Conservation (phyloP, 2,888 invertebrate species). For the Conistra vaccinii region DNA sequence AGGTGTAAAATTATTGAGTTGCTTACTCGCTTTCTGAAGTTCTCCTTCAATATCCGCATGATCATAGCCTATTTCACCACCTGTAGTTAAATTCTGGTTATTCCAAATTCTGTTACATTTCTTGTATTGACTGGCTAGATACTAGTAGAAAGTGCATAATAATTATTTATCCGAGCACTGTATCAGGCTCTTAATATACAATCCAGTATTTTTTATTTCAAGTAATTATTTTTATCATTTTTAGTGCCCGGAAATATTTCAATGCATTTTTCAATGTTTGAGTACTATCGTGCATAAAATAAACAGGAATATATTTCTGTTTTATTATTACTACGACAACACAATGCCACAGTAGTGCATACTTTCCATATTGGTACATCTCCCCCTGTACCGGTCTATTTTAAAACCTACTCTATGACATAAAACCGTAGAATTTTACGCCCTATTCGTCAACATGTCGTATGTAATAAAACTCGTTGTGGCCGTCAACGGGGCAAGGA, state of each 20-base stretch:
- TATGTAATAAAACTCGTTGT: slow-evolving; percentile 85
- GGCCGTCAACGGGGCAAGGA: slow-evolving; percentile 83
- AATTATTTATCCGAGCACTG: not conserved
- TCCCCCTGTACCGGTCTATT: slow-evolving; percentile 54
- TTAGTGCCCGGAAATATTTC: not conserved
- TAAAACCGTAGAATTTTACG: slow-evolving; percentile 74
- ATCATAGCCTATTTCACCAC: not conserved
- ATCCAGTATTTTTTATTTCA: not conserved
- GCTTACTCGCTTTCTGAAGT: not conserved
- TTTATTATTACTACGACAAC: slow-evolving; percentile 24
- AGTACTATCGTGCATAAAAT: not conserved
- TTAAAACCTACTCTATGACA: slow-evolving; percentile 72
- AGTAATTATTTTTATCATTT: not conserved
- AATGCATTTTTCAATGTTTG: not conserved
- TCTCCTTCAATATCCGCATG: not conserved
- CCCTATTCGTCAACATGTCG: slow-evolving; percentile 85
- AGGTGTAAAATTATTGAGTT: slow-evolving; percentile 24
- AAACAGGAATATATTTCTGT: slow-evolving; percentile 36
- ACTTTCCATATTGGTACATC: slow-evolving; percentile 19
- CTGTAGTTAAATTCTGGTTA: not conserved
- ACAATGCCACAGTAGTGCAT: slow-evolving; percentile 25
- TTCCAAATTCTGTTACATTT: not conserved
- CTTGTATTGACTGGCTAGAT: not conserved
- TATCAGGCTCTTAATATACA: not conserved
- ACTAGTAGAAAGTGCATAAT: no score